Conservation (phyloP, 2,797 vertebrate genomes). For the Rhinoraja longicauda region DNA sequence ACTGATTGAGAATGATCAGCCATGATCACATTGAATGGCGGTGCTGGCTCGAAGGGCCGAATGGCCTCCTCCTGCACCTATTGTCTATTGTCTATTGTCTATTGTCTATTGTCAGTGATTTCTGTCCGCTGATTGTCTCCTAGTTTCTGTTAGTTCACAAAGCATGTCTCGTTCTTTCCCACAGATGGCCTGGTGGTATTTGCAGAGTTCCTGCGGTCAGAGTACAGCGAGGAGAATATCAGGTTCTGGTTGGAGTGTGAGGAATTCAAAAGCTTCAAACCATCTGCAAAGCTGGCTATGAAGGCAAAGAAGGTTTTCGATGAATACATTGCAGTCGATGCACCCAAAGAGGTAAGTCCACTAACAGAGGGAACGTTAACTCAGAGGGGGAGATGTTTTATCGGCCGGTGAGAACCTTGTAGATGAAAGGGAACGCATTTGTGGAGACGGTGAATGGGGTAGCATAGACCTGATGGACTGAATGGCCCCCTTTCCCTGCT, state of each 20-base stretch:
- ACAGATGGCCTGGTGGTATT: slow-evolving; percentile 21
- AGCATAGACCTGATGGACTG: no score
- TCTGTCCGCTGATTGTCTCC: neutral
- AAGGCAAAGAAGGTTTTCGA: slow-evolving; percentile 19
- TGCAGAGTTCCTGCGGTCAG: slow-evolving; percentile 6
- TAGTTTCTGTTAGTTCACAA: neutral
- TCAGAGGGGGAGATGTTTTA: neutral
- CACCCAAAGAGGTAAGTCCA: slow-evolving; percentile 41
- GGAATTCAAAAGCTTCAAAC: neutral
- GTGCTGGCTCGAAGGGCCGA: no score
- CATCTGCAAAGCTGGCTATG: slow-evolving; percentile 3
- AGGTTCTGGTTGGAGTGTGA: slow-evolving; percentile 9
- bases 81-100: no score
- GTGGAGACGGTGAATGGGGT: neutral
- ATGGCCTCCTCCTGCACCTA: no score
- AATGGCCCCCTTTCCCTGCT: no score
- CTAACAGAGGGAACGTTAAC: neutral
- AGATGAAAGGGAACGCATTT: neutral
- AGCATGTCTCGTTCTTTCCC: neutral
- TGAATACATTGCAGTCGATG: neutral
- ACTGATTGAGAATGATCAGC: no score
- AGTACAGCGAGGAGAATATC: slow-evolving; percentile 32
- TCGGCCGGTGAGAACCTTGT: neutral
- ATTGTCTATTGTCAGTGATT: neutral
- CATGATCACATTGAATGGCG: no score